These are phyloP conservation scores for Hyperoplus lanceolatus DNA, from an alignment of 2,797 vertebrate species.

Conservation along the genomic window DNA sequence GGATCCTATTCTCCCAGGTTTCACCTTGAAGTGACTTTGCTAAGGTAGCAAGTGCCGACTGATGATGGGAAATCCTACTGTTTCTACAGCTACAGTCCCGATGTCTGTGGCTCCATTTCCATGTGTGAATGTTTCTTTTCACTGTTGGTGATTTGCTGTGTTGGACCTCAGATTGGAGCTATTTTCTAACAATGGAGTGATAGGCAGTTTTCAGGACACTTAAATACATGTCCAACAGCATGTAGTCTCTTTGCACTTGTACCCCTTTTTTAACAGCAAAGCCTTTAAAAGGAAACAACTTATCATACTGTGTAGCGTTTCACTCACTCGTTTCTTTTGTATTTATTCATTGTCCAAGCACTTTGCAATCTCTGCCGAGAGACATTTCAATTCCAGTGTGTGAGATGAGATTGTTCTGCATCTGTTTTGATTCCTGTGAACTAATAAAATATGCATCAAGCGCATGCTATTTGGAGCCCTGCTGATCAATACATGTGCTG, in stretches of 20 bases:
- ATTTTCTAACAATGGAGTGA: constrained; percentile 36
- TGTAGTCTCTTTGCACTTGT: constrained; percentile 25
- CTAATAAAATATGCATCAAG: constrained; percentile 85
- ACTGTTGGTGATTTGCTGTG: constrained; percentile 3
- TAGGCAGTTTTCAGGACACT: constrained; percentile 59
- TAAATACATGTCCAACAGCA: constrained; percentile 58
- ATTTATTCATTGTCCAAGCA: constrained; percentile 36
- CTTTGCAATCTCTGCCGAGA: constrained; percentile 54
- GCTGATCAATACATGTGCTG: constrained; percentile 79
- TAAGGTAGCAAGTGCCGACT: constrained; percentile 54
- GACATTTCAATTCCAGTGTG: constrained; percentile 67
- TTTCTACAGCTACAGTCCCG: constrained; percentile 65
- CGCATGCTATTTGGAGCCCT: constrained; percentile 74
- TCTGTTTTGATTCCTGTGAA: constrained; percentile 77
- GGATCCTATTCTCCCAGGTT: constrained; percentile 82
- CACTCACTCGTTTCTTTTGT: constrained; percentile 14
- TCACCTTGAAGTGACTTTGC: constrained; percentile 87
- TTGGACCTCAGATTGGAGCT: constrained; percentile 39
- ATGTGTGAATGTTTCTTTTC: constrained; percentile 43
- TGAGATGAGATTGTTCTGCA: constrained; percentile 75
- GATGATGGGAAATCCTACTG: constrained; percentile 53
- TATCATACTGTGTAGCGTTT: constrained; percentile 25
- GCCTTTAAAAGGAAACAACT: constrained; percentile 40
- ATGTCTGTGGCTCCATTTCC: constrained; percentile 42
- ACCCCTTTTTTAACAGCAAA: constrained; percentile 32